Base-by-base conservation (phyloP, 2,888 invertebrate genomes). In the Lissocephala sabroskyi region DNA sequence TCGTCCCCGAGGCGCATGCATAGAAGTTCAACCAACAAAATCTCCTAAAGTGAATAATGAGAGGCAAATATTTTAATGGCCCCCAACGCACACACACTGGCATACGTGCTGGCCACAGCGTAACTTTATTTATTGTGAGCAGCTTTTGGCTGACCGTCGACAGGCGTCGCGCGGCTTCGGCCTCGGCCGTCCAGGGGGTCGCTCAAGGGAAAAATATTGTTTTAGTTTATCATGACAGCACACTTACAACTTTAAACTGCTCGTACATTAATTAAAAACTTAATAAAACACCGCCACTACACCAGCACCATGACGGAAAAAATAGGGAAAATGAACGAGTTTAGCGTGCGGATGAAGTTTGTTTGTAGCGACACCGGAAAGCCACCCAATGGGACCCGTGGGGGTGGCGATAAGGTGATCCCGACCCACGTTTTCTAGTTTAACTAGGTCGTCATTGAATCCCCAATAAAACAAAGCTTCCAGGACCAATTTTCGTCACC, bases 241-340 rank as follows among this genome's bases (percentile, higher is more conserved):
- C 66, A 77, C 63, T 70, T 74, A 65, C 78, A 71, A 71, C 71
- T 70, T 77, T 71, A 70, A 71, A 71, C 71, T 70, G 71, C 71
- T 77, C 71, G 61, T 71, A 71, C 78, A 77, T 71, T 71, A 71
- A 71, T 71, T 71, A 77, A 71, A 71, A 77, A 71, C 75, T 77
- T 74, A 68, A 77, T 65, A 77, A 63, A 77, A 59, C 32, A 45
- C 23, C 23, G 4, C 23, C 23, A 3, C 23, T 7, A 3, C 23
- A 3, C 23, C 23, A 23, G 7, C 3, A 23, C n/a, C n/a, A n/a
- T 5, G 7, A 23, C 3, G 7, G 50, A 45, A 53, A 52, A 58
- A 58, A 59, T 41, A 58, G 53, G 26, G n/a, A 14, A 45, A 49
- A 35, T 49, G 47, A 52, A 50, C 59, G 50, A 59, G 52, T 55